phyloP scores from a whole-genome alignment of 1,140 invertebrate genomes.

The Drosophila erecta region DNA sequence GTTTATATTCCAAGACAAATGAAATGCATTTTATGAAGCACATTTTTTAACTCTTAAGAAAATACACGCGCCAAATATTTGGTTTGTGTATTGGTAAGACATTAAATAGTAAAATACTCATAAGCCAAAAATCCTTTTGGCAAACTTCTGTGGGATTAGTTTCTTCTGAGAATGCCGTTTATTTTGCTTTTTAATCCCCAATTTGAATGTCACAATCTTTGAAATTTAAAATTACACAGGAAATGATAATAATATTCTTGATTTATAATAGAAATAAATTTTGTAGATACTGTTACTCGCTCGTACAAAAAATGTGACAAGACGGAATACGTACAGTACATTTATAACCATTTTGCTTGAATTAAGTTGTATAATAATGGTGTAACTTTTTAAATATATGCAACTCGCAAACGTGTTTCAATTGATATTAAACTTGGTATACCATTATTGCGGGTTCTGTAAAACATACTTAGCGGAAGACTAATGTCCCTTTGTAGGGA shows the following conservation, averaged over 20 bases:
- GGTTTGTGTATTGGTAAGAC: neutral
- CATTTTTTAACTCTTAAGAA: neutral
- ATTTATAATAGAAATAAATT: neutral
- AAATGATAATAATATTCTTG: neutral
- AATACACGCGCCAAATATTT: neutral
- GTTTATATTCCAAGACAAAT: no score
- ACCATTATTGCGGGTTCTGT: neutral
- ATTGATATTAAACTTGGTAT: no score
- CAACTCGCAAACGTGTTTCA: no score
- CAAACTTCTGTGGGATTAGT: slow-evolving; percentile 2
- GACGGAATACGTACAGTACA: no score
- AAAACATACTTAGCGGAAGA: slow-evolving; percentile 2
- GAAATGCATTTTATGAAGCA: no score
- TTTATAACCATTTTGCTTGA: no score
- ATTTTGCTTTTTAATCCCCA: neutral
- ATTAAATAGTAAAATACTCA: neutral
- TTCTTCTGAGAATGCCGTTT: neutral
- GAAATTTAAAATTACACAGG: neutral
- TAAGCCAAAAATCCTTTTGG: slow-evolving; percentile 1
- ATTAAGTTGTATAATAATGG: no score
- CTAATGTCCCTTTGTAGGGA: neutral
- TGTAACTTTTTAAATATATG: neutral
- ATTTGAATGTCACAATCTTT: neutral
- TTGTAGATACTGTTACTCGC: no score
- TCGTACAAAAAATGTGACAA: no score